Evolutionary conservation across 2,113 vertebrate species (phyloP).

Genomic region (Spea multiplicata): DNA sequence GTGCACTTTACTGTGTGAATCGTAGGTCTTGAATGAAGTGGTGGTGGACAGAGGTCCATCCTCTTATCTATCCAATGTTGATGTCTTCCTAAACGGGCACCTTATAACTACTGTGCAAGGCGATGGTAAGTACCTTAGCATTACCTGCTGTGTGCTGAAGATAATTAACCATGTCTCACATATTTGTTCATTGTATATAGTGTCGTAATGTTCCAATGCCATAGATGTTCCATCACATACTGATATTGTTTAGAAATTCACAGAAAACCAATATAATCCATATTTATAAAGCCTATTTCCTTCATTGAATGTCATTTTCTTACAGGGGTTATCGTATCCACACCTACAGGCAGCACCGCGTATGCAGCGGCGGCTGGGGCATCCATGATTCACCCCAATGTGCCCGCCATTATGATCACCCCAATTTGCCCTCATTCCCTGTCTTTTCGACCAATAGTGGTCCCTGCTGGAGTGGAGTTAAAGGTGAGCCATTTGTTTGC

Average conservation of each 20-base stretch:
- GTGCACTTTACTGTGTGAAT: background rate
- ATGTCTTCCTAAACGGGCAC: conserved; percentile 76
- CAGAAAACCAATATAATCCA: too few species aligned
- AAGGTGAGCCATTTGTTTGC: conserved; percentile 61
- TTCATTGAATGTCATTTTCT: background rate
- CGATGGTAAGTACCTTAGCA: conserved; percentile 64
- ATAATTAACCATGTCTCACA: background rate
- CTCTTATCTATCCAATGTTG: conserved; percentile 80
- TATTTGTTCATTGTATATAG: background rate
- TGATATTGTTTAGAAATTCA: too few species aligned
- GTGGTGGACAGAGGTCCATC: conserved; percentile 81
- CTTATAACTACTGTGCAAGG: conserved; percentile 81
- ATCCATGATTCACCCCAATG: conserved; percentile 83
- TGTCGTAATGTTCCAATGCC: too few species aligned
- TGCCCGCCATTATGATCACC: conserved; percentile 81
- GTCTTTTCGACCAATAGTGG: conserved; percentile 80
- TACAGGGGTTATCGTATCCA: conserved; percentile 78
- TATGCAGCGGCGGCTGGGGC: conserved; percentile 77
- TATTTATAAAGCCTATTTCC: too few species aligned
- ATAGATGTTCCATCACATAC: too few species aligned
- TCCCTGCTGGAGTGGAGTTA: conserved; percentile 79
- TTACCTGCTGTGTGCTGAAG: too few species aligned
- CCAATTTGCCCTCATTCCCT: conserved; percentile 82
- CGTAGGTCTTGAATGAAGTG: conserved; percentile 78
- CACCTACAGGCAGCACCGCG: conserved; percentile 76